Conservation (phyloP, 2,797 vertebrate genomes). For the Graptemys geographica region DNA sequence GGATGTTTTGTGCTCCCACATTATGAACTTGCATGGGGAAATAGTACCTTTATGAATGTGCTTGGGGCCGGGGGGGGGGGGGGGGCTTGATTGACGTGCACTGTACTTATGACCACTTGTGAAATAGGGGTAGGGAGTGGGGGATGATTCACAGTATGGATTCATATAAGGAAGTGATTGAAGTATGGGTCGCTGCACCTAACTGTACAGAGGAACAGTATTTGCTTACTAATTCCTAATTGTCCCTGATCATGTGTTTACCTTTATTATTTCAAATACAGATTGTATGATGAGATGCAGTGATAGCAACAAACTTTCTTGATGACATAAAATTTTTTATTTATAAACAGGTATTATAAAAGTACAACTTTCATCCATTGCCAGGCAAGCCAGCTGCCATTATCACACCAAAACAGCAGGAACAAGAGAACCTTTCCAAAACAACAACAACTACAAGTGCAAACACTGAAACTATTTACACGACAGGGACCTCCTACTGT, state of each 20-base stretch:
- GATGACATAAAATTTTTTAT: not conserved
- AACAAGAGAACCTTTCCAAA: not conserved
- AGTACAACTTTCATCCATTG: not conserved
- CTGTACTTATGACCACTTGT: not conserved
- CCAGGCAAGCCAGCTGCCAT: not conserved
- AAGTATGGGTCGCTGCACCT: not conserved
- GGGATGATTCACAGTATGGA: not conserved
- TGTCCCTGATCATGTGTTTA: not conserved
- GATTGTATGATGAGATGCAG: not conserved
- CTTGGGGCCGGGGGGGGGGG: too few species aligned
- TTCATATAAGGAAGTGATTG: not conserved
- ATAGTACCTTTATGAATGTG: not conserved
- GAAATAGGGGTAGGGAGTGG: too few species aligned
- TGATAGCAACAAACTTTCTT: not conserved
- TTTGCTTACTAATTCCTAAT: not conserved
- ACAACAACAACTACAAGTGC: not conserved
- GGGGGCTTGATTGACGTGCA: not conserved
- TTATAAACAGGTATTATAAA: not conserved
- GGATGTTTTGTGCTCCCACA: not conserved
- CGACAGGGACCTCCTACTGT: not conserved
- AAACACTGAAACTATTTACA: not conserved
- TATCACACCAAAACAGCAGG: not conserved
- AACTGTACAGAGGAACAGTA: not conserved
- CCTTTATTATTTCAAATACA: not conserved
- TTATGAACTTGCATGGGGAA: not conserved